Percentiles rank a stretch among this genome's conserved stretches.
Evolutionary conservation across 1,140 invertebrate species (phyloP).

Genomic region (Eciton burchellii): DNA sequence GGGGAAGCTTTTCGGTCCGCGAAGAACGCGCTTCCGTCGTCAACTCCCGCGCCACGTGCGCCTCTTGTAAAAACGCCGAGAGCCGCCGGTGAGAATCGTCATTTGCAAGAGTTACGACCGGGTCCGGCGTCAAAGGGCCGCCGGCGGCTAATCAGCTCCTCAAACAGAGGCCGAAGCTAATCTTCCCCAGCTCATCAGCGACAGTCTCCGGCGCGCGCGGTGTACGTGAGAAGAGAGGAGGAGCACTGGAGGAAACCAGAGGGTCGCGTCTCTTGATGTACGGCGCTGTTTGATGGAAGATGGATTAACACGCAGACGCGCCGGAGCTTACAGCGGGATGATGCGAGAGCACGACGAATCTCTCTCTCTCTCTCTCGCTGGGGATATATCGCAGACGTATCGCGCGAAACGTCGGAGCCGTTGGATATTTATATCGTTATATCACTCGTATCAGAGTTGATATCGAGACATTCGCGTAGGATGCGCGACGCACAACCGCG

Average conservation of each 20-base stretch:
- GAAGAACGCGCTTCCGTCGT: background rate
- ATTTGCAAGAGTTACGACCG: constrained; percentile 56
- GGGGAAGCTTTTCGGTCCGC: constrained; percentile 1
- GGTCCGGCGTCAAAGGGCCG: constrained; percentile 64
- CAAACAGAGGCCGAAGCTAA: constrained; percentile 72
- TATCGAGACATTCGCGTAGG: too few relatives aligned
- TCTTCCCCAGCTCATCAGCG: constrained; percentile 75
- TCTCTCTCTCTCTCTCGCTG: too few relatives aligned
- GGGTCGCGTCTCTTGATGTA: constrained; percentile 60
- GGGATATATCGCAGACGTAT: too few relatives aligned
- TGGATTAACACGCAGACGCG: background rate
- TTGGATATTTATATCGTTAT: too few relatives aligned
- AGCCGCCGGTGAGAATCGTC: constrained; percentile 63
- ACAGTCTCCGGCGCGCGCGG: background rate
- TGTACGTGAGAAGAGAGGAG: background rate
- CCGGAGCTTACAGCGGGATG: constrained; percentile 24
- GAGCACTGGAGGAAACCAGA: constrained; percentile 22
- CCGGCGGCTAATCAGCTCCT: constrained; percentile 74
- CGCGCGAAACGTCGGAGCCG: background rate
- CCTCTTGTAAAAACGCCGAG: constrained; percentile 40
- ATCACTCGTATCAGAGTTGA: too few relatives aligned
- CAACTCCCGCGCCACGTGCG: background rate
- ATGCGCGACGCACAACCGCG: too few relatives aligned
- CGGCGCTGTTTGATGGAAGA: constrained; percentile 49
- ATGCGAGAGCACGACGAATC: background rate